Percentiles rank a stretch among this genome's conserved stretches.
phyloP scores from a whole-genome alignment of 1,140 invertebrate genomes.

The Epicauta chinensis region DNA sequence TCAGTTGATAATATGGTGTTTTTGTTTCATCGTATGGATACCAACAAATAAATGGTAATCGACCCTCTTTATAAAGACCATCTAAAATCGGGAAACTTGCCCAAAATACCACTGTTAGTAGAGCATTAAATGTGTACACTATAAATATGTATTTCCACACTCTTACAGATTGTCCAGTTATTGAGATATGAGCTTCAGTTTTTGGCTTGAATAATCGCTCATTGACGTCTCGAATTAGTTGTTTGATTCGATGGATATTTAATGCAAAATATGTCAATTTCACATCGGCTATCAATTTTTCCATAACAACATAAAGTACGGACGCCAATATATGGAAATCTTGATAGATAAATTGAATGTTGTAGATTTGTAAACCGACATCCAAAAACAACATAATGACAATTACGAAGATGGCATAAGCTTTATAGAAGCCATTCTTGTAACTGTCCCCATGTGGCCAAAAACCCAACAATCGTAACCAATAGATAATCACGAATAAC shows the following conservation, averaged over 20 bases:
- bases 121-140: background rate
- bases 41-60: slow-evolving; percentile 5
- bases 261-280: background rate
- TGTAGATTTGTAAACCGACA: slow-evolving; percentile 2
- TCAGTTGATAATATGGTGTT: slow-evolving; percentile 1
- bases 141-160: background rate
- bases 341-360: background rate
- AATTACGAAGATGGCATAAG: background rate
- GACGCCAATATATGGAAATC: background rate
- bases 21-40: background rate
- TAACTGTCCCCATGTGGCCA: slow-evolving; percentile 1
- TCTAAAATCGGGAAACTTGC: slow-evolving; percentile 3
- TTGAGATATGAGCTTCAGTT: background rate
- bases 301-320: background rate
- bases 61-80: background rate
- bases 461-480: background rate
- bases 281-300: background rate
- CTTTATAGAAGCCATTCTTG: background rate
- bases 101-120: slow-evolving; percentile 1
- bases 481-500: too few species aligned
- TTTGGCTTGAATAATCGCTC: background rate
- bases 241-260: background rate
- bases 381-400: background rate
- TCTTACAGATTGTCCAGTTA: background rate
- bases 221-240: background rate